phyloP scores from a whole-genome alignment of 2,888 invertebrate species.

The Drosophila nr. medialis region DNA sequence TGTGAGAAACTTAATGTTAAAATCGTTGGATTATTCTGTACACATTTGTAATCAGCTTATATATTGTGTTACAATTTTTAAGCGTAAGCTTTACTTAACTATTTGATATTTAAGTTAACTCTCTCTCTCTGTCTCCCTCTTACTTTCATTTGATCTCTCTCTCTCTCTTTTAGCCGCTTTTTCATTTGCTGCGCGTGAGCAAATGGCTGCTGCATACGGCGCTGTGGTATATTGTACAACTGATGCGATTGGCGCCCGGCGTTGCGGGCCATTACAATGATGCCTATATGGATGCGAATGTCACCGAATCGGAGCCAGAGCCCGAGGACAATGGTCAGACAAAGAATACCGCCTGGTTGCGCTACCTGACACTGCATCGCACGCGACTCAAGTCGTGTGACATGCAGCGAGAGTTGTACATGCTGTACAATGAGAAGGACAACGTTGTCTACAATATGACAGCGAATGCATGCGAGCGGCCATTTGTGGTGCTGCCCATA shows the following conservation, averaged over 20 bases:
- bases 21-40: too few species aligned
- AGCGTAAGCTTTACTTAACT: too few species aligned
- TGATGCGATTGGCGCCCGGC: conserved; percentile 85
- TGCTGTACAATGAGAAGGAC: conserved; percentile 85
- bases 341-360: conserved; percentile 87
- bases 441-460: conserved; percentile 85
- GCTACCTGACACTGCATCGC: conserved; percentile 89
- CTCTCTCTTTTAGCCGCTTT: conserved; percentile 86
- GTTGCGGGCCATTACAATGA: conserved; percentile 84
- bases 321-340: conserved; percentile 84
- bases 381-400: conserved; percentile 95
- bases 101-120: too few species aligned
- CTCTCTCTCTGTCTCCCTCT: too few species aligned
- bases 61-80: too few species aligned
- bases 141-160: neutral
- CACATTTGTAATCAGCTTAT: too few species aligned
- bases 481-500: conserved; percentile 90
- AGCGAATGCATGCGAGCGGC: conserved; percentile 85
- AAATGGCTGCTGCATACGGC: conserved; percentile 87
- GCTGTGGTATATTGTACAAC: conserved; percentile 87
- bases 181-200: conserved; percentile 86
- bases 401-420: conserved; percentile 88
- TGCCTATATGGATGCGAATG: conserved; percentile 65
- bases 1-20: too few species aligned
- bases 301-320: conserved; percentile 85